Conservation (phyloP, 1,140 invertebrate genomes). For the Drosophila serrata region DNA sequence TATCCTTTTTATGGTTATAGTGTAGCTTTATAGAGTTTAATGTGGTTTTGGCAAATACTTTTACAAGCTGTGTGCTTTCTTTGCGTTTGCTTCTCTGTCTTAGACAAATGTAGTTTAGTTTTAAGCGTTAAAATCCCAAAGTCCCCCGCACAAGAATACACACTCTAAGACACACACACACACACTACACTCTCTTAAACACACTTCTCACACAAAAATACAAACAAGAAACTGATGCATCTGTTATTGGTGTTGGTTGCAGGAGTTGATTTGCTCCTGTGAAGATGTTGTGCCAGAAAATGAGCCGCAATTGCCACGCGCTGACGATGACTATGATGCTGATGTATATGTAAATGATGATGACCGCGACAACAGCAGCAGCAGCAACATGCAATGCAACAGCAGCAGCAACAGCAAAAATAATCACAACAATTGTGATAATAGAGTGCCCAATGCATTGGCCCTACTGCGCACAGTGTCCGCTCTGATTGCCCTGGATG, state of each 20-base stretch:
- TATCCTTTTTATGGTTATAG: background rate
- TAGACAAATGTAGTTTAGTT: constrained; percentile 36
- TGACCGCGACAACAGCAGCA: constrained; percentile 12
- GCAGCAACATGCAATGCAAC: constrained; percentile 24
- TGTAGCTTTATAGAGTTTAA: constrained; percentile 5
- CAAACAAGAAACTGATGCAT: constrained; percentile 73
- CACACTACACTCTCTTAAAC: constrained; percentile 15
- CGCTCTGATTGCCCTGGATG: constrained; percentile 80
- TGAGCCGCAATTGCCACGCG: constrained; percentile 57
- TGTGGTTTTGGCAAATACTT: constrained; percentile 34
- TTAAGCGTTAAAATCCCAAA: constrained; percentile 19
- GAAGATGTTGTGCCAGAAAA: constrained; percentile 88
- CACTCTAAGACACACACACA: constrained; percentile 12
- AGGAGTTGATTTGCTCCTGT: constrained; percentile 91
- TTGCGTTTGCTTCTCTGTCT: constrained; percentile 26
- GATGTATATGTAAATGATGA: constrained; percentile 76
- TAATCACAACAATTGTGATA: constrained; percentile 34
- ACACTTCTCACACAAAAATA: constrained; percentile 32
- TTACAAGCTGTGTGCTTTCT: constrained; percentile 35
- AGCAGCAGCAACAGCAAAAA: constrained; percentile 49
- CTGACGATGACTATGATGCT: constrained; percentile 79
- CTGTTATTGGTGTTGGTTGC: constrained; percentile 88
- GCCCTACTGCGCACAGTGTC: constrained; percentile 78
- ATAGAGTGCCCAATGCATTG: constrained; percentile 71
- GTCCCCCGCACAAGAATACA: constrained; percentile 15